A percentile compares a stretch with the other conserved stretches of the same genome.
Conservation (phyloP, 2,888 invertebrate genomes). For the Hydroisotoma schaefferi region DNA sequence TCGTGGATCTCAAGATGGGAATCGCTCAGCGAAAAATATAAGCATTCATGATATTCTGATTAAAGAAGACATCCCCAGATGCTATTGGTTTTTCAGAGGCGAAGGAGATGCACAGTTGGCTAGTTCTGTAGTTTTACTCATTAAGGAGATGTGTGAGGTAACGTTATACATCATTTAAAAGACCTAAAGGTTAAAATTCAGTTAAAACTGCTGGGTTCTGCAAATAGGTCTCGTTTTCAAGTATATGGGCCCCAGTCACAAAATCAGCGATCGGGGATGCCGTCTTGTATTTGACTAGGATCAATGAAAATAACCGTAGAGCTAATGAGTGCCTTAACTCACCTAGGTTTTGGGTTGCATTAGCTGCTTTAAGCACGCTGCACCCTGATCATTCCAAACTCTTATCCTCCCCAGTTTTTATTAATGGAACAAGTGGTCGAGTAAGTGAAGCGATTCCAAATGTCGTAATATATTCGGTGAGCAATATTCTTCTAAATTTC, state of each 20-base stretch:
- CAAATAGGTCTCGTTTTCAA: slow-evolving; percentile 74
- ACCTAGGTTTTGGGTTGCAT: slow-evolving; percentile 84
- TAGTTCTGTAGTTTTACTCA: slow-evolving; percentile 77
- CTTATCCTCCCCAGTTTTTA: slow-evolving; percentile 68
- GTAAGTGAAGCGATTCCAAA: slow-evolving; percentile 21
- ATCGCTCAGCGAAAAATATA: slow-evolving; percentile 45
- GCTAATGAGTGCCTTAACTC: slow-evolving; percentile 75
- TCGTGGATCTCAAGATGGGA: slow-evolving; percentile 42
- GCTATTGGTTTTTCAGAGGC: slow-evolving; percentile 81
- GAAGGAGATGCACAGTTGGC: slow-evolving; percentile 78
- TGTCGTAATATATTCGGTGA: too few species aligned
- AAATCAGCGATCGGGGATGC: slow-evolving; percentile 84
- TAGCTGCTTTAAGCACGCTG: slow-evolving; percentile 88
- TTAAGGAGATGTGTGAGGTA: slow-evolving; percentile 90
- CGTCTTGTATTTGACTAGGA: slow-evolving; percentile 74
- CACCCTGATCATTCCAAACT: slow-evolving; percentile 86
- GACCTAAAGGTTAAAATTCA: background rate
- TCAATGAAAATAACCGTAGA: slow-evolving; percentile 68
- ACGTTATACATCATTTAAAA: too few species aligned
- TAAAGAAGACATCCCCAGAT: slow-evolving; percentile 40
- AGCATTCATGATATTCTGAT: slow-evolving; percentile 42
- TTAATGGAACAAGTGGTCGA: slow-evolving; percentile 63
- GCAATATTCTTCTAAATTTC: too few species aligned
- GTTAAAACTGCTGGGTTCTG: background rate
- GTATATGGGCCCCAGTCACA: slow-evolving; percentile 80